Evolutionary conservation across 2,797 vertebrate genomes (phyloP).

Genomic region (Sebastiscus albofasciatus): DNA sequence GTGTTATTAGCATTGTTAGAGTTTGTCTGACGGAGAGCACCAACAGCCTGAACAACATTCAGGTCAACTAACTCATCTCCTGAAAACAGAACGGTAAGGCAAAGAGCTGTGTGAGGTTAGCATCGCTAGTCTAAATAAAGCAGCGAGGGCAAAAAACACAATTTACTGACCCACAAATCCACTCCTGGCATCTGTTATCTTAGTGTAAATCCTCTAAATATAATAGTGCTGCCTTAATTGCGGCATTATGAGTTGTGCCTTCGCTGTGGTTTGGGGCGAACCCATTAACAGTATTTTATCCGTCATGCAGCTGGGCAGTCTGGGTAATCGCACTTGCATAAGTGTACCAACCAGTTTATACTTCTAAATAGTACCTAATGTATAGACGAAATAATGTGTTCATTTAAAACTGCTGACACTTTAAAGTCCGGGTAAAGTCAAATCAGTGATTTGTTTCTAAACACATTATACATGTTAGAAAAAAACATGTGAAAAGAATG

Average conservation of each 20-base stretch:
- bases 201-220: constrained; percentile 57
- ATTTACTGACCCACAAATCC: constrained; percentile 53
- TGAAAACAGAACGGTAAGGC: neutral
- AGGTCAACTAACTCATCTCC: constrained; percentile 11
- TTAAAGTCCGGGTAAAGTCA: neutral
- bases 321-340: constrained; percentile 26
- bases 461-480: too few relatives aligned
- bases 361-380: neutral
- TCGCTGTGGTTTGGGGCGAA: constrained; percentile 7
- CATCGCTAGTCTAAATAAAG: constrained; percentile 18
- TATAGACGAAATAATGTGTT: neutral
- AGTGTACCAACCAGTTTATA: neutral
- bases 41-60: neutral
- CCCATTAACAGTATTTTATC: constrained; percentile 59
- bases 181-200: constrained; percentile 48
- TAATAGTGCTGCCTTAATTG: constrained; percentile 21
- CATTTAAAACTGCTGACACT: neutral
- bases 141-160: neutral
- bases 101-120: constrained; percentile 12
- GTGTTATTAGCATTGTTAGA: constrained; percentile 18
- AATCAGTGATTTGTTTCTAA: too few relatives aligned
- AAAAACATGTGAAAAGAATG: too few relatives aligned
- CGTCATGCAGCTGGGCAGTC: constrained; percentile 32
- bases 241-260: neutral
- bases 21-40: constrained; percentile 3